A percentile compares a stretch with the other conserved stretches of the same genome.
Conservation (phyloP, 2,888 invertebrate species). For the Bhutanitis thaidina region DNA sequence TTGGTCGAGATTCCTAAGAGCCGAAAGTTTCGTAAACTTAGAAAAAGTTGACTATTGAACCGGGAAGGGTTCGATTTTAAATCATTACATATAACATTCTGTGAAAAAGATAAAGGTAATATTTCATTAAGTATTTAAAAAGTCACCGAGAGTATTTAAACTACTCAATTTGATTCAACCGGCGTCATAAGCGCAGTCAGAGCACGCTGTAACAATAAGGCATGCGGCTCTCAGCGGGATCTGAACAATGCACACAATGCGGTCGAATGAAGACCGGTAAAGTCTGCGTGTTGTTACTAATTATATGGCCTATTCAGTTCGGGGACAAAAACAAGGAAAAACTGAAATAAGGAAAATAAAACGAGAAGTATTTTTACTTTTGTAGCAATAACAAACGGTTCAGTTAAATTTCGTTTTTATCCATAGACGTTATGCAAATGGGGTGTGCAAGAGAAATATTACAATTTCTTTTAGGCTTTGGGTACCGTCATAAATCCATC, state of each 20-base stretch:
- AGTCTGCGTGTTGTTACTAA: constrained; percentile 53
- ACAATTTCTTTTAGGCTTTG: too few species aligned
- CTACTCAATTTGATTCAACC: constrained; percentile 10
- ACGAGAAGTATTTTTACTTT: neutral
- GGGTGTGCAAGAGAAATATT: too few species aligned
- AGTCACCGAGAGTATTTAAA: constrained; percentile 1
- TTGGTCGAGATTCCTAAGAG: too few species aligned
- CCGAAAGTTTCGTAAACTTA: too few species aligned
- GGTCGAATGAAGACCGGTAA: constrained; percentile 42
- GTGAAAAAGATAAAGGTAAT: too few species aligned
- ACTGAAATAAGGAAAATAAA: constrained; percentile 6
- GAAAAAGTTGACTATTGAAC: too few species aligned
- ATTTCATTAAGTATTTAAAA: too few species aligned
- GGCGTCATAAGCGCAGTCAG: constrained; percentile 10
- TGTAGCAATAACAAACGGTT: neutral
- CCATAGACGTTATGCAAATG: too few species aligned
- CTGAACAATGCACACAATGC: constrained; percentile 50
- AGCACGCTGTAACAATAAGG: constrained; percentile 37
- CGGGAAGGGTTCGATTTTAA: too few species aligned
- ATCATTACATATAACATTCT: too few species aligned
- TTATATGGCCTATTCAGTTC: constrained; percentile 46
- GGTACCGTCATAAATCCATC: too few species aligned
- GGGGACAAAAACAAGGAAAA: constrained; percentile 3
- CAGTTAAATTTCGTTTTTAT: too few species aligned
- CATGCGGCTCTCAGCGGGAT: constrained; percentile 28